Percentiles rank a stretch among this genome's conserved stretches.
phyloP scores from a whole-genome alignment of 2,888 invertebrate species.

The Rhodophaea formosa region DNA sequence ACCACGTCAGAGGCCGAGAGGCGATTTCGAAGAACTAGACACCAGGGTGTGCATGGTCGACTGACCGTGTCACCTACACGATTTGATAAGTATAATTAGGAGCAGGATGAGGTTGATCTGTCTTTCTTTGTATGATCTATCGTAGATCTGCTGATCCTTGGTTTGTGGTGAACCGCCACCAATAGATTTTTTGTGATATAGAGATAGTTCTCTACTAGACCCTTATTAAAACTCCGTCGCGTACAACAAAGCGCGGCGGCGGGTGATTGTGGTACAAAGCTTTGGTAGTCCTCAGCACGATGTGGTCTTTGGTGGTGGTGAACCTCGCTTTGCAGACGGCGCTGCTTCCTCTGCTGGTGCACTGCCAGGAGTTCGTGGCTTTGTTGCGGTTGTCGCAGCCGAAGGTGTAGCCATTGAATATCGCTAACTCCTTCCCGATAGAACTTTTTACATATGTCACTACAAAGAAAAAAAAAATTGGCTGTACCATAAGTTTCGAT shows the following conservation, averaged over 20 bases:
- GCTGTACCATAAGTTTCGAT: no score
- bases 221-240: constrained; percentile 25
- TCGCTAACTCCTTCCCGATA: constrained; percentile 28
- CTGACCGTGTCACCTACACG: no score
- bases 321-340: background rate
- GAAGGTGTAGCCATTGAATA: constrained; percentile 32
- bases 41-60: no score
- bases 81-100: no score
- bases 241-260: constrained; percentile 22
- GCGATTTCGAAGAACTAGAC: no score
- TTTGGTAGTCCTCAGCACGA: constrained; percentile 12
- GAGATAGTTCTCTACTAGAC: no score
- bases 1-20: no score
- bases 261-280: constrained; percentile 23
- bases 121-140: no score
- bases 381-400: constrained; percentile 23
- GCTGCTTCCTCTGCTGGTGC: constrained; percentile 18
- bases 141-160: no score
- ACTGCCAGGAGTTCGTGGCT: constrained; percentile 30
- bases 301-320: background rate
- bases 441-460: background rate
- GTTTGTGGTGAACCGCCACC: no score
- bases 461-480: background rate
- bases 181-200: no score
- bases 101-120: no score